Conservation (phyloP, 2,888 invertebrate genomes). For the Eledona agricola region DNA sequence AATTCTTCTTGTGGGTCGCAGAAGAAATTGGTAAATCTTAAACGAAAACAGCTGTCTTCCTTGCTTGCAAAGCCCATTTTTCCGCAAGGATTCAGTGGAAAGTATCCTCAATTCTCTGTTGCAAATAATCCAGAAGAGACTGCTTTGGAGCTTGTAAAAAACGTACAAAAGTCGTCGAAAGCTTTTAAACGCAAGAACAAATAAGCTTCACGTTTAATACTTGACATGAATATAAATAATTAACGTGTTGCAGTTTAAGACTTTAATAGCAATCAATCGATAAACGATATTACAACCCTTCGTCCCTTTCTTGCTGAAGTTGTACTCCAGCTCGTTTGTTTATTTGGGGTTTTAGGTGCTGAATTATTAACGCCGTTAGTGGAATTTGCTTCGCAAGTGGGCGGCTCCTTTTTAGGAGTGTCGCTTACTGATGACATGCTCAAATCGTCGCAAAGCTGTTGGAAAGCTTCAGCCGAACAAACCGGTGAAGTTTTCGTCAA, state of each 20-base stretch:
- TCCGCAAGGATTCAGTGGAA: slow-evolving; percentile 74
- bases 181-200: neutral
- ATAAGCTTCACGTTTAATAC: slow-evolving; percentile 33
- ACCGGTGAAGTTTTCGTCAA: slow-evolving; percentile 6
- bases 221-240: neutral
- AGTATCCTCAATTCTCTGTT: slow-evolving; percentile 63
- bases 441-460: slow-evolving; percentile 2
- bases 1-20: slow-evolving; percentile 24
- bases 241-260: too few relatives aligned
- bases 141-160: slow-evolving; percentile 29
- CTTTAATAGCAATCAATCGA: too few relatives aligned
- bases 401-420: too few relatives aligned
- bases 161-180: slow-evolving; percentile 11
- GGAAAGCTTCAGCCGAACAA: neutral
- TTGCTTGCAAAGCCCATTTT: slow-evolving; percentile 71
- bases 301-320: too few relatives aligned
- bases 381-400: too few relatives aligned
- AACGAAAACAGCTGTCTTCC: slow-evolving; percentile 65
- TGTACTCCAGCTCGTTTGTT: too few relatives aligned
- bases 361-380: too few relatives aligned
- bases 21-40: slow-evolving; percentile 62
- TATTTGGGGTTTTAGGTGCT: too few relatives aligned
- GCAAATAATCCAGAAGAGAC: slow-evolving; percentile 35
- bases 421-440: neutral
- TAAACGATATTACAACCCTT: too few relatives aligned